Conservation (phyloP, 2,797 vertebrate species). For the Anguilla anguilla region DNA sequence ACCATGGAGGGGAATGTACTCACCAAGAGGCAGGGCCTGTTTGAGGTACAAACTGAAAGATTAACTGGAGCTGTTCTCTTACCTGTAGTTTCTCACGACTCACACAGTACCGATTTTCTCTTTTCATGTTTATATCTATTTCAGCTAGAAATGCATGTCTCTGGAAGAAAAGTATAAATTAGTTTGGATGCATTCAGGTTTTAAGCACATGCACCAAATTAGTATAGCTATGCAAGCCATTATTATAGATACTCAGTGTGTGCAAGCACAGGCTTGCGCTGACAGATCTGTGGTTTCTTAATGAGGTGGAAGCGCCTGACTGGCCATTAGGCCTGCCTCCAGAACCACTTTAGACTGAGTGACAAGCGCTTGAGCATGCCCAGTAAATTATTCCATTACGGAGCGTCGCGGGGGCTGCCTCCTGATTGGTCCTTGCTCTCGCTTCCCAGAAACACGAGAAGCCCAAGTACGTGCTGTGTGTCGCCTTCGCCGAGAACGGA, state of each 20-base stretch:
- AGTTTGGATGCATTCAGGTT: too few species aligned
- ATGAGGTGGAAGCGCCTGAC: not conserved
- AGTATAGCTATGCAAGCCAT: not conserved
- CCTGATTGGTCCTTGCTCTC: not conserved
- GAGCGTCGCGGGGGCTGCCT: not conserved
- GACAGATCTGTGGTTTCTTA: not conserved
- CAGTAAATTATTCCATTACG: not conserved
- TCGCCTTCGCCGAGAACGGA: slow-evolving; percentile 87
- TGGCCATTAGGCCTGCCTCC: not conserved
- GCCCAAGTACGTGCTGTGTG: slow-evolving; percentile 87
- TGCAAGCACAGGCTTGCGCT: not conserved
- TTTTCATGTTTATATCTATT: not conserved
- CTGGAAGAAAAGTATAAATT: not conserved
- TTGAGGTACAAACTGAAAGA: too few species aligned
- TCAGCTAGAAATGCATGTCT: not conserved
- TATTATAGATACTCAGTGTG: not conserved
- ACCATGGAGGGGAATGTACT: slow-evolving; percentile 72
- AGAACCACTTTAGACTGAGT: not conserved
- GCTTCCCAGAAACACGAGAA: slow-evolving; percentile 86
- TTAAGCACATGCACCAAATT: not conserved
- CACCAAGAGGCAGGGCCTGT: too few species aligned
- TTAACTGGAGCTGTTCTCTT: too few species aligned
- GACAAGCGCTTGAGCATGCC: not conserved
- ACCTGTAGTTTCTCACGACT: not conserved
- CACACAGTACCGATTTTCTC: too few species aligned